Evolutionary conservation across 2,113 vertebrate genomes (phyloP), one percentile per base, ranked within the genome.

Genomic region (Gopherus flavomarginatus): DNA sequence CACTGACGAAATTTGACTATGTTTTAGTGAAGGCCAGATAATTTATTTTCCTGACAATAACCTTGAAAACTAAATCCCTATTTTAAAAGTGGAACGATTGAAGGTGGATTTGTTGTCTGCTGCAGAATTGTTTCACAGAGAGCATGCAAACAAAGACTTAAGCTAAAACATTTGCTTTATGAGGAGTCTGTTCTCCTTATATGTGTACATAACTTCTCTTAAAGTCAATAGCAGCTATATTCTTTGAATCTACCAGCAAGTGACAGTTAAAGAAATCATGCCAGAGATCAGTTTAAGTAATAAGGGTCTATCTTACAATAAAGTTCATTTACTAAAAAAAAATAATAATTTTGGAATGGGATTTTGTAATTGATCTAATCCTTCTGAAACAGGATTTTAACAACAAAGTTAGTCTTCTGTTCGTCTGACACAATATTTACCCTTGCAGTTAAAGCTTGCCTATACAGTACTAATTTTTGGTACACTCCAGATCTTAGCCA

Each of bases 1-100:
- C 87, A 94, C 78, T 80, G 83, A 81, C n/a, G 54, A 96, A 95
- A 88, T 26, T 7, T 86, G 42, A 77, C 78, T 53, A 6, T 4
- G 90, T 22, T 86, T 81, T 90, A 79, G 84, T 0, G 2, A 96
- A 93, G 52, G 5, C 22, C 7, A 79, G 2, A 14, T 50, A 2
- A 54, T n/a, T 81, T 83, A 65, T 90, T 96, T 97, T 89, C 57
- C 8, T 57, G 90, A 89, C 47, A 97, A 79, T 85, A 97, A 97
- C 65, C 84, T 21, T 93, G 92, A 87, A 96, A 96, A 87, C 50
- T 86, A 96, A 96, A 97, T 59, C 54, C 57, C 78, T 53, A 94
- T 79, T 72, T 47, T 78, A 78, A 78, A 59, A 8, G 14, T 65
- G 22, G 44, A 88, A n/a, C 38, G 83, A 88, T 0, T 88, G 90